phyloP scores from a whole-genome alignment of 2,888 invertebrate genomes.

The Mimachlamys varia region DNA sequence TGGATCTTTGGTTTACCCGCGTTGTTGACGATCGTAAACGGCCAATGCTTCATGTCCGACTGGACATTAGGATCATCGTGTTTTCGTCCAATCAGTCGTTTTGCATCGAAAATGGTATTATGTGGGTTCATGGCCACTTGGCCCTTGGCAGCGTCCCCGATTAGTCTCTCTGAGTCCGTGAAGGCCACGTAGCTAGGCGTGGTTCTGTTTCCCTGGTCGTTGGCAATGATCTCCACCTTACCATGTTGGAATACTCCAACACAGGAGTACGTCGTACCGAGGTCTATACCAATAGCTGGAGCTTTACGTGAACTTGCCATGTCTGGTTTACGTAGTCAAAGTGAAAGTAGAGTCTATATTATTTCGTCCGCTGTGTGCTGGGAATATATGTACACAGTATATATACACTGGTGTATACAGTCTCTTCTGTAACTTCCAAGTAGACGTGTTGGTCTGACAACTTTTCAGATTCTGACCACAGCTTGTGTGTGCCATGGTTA shows the following conservation, averaged over 20 bases:
- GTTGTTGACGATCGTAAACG: constrained; percentile 69
- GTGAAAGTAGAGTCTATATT: background rate
- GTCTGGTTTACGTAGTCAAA: background rate
- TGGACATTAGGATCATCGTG: constrained; percentile 71
- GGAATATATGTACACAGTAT: background rate
- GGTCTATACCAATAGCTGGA: constrained; percentile 91
- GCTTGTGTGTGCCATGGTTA: background rate
- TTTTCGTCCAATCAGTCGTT: constrained; percentile 74
- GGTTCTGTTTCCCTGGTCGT: constrained; percentile 86
- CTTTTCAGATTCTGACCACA: constrained; percentile 8
- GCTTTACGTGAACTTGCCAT: constrained; percentile 3
- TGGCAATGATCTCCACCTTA: constrained; percentile 82
- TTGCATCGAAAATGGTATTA: constrained; percentile 85
- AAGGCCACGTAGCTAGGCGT: constrained; percentile 90
- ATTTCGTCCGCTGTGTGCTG: background rate
- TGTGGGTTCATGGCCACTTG: constrained; percentile 87
- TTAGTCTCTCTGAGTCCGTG: constrained; percentile 83
- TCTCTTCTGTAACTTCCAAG: background rate
- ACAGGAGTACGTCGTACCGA: constrained; percentile 92
- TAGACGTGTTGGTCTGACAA: background rate
- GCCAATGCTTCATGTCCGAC: constrained; percentile 76
- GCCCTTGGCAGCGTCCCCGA: constrained; percentile 82
- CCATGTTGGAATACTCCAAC: constrained; percentile 82
- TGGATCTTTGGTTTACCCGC: constrained; percentile 73
- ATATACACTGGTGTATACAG: background rate